phyloP scores from a whole-genome alignment of 2,797 vertebrate genomes.

The Ctenopoma kingsleyae region DNA sequence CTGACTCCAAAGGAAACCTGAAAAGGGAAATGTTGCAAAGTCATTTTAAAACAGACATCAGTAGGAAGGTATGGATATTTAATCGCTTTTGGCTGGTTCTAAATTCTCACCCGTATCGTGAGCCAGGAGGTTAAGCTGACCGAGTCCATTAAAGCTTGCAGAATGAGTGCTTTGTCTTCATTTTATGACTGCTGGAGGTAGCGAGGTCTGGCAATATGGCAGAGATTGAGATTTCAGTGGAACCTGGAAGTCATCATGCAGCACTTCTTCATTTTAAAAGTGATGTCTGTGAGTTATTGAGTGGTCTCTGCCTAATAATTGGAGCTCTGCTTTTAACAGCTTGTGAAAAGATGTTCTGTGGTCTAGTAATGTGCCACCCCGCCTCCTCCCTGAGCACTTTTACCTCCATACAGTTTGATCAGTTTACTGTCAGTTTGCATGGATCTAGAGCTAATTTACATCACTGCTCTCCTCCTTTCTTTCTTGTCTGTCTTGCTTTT shows the following conservation, averaged over 20 bases:
- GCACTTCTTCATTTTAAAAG: constrained; percentile 40
- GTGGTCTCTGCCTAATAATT: constrained; percentile 33
- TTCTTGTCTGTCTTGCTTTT: constrained; percentile 37
- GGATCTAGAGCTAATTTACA: constrained; percentile 58
- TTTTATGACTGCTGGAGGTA: constrained; percentile 56
- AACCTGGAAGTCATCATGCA: constrained; percentile 26
- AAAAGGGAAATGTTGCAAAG: constrained; percentile 10
- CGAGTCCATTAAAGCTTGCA: constrained; percentile 51
- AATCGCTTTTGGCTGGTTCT: constrained; percentile 55
- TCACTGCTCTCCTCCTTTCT: constrained; percentile 17
- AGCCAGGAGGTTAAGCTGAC: constrained; percentile 55
- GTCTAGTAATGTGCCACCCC: constrained; percentile 34
- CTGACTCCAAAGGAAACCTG: constrained; percentile 8
- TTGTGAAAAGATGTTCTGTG: constrained; percentile 56
- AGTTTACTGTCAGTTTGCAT: constrained; percentile 45
- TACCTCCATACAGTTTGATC: constrained; percentile 44
- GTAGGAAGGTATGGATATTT: constrained; percentile 41
- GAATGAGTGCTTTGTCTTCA: constrained; percentile 55
- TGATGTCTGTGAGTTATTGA: constrained; percentile 29
- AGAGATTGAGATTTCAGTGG: constrained; percentile 51
- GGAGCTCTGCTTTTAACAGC: constrained; percentile 40
- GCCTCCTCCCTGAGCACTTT: constrained; percentile 32
- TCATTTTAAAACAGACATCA: constrained; percentile 36
- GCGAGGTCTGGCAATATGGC: constrained; percentile 35
- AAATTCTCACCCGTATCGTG: constrained; percentile 35